Evolutionary conservation across 2,797 vertebrate species (phyloP).

Genomic region (Helicolenus hilgendorfi): DNA sequence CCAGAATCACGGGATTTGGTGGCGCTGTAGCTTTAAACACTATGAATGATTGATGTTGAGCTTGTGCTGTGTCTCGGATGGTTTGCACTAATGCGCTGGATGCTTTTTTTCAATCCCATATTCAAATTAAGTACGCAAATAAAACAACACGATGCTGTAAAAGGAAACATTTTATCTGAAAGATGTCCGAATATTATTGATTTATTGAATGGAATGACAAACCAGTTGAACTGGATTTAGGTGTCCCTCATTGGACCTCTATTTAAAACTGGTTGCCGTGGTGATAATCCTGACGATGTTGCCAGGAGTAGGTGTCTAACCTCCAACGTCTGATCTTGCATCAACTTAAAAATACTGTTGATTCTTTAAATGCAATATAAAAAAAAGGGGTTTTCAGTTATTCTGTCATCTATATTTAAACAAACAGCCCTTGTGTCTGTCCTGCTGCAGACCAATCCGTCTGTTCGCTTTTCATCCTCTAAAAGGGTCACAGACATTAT

Average conservation of each 20-base stretch:
- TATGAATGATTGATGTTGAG: slow-evolving; percentile 35
- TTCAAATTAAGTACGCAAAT: background rate
- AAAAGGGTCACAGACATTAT: slow-evolving; percentile 57
- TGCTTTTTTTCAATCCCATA: background rate
- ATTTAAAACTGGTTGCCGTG: slow-evolving; percentile 53
- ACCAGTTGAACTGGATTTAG: background rate
- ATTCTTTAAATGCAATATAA: background rate
- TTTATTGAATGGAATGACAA: background rate
- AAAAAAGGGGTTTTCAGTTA: background rate
- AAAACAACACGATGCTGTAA: background rate
- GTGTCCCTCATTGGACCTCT: slow-evolving; percentile 1
- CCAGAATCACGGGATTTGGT: background rate
- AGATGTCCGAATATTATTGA: background rate
- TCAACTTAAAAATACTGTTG: background rate
- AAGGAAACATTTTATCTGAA: background rate
- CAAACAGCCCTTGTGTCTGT: background rate
- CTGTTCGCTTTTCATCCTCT: slow-evolving; percentile 52
- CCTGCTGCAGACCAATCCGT: background rate
- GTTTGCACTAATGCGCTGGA: background rate
- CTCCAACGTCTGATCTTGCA: slow-evolving; percentile 17
- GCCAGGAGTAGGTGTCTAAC: slow-evolving; percentile 33
- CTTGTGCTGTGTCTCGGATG: background rate
- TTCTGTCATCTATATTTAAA: background rate
- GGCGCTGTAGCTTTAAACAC: slow-evolving; percentile 22
- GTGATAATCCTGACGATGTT: slow-evolving; percentile 37